Evolutionary conservation across 2,888 invertebrate species (phyloP).

Genomic region (Drosophila melanosoma): DNA sequence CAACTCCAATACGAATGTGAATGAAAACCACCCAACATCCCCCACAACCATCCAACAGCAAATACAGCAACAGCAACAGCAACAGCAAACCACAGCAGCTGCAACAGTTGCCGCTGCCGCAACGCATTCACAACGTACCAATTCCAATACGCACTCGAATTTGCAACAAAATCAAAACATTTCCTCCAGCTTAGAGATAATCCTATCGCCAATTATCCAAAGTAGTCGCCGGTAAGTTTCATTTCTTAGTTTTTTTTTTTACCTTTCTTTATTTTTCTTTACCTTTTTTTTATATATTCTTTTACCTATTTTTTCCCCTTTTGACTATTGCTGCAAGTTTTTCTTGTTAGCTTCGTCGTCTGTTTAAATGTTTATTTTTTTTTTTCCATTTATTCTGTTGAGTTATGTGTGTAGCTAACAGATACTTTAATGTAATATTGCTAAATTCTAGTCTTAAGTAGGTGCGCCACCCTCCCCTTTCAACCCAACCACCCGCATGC

Average conservation of each 20-base stretch:
- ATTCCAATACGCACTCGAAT: constrained; percentile 73
- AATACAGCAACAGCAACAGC: constrained; percentile 41
- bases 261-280: constrained; percentile 17
- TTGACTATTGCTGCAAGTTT: constrained; percentile 1
- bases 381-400: background rate
- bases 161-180: constrained; percentile 84
- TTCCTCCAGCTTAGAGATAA: constrained; percentile 86
- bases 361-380: constrained; percentile 3
- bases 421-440: constrained; percentile 25
- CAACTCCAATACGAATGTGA: constrained; percentile 58
- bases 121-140: constrained; percentile 58
- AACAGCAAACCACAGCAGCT: constrained; percentile 42
- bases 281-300: background rate
- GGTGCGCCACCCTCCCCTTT: constrained; percentile 13
- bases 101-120: constrained; percentile 44
- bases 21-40: constrained; percentile 62
- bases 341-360: constrained; percentile 4
- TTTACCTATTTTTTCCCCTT: no score
- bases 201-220: constrained; percentile 86
- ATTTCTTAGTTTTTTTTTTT: constrained; percentile 59
- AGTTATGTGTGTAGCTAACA: constrained; percentile 49
- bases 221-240: constrained; percentile 86
- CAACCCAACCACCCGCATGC: constrained; percentile 32
- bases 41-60: constrained; percentile 48
- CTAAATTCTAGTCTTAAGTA: constrained; percentile 40